phyloP scores from a whole-genome alignment of 1,140 invertebrate genomes.

The Drosophila tsacasi region DNA sequence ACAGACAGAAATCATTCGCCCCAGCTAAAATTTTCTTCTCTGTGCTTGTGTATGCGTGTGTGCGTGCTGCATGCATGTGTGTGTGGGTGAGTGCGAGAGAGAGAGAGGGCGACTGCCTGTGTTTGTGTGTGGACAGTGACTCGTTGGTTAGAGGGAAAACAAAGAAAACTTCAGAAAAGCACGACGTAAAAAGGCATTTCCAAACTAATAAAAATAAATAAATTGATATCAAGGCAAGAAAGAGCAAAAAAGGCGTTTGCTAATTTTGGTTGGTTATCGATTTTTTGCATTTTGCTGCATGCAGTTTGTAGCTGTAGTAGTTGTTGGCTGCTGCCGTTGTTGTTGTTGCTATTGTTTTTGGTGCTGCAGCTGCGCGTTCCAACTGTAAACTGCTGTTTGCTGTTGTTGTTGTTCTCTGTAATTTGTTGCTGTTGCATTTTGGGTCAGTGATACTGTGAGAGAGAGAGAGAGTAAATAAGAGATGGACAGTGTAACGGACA shows the following conservation, averaged over 20 bases:
- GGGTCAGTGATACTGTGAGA: constrained; percentile 44
- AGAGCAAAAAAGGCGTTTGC: constrained; percentile 28
- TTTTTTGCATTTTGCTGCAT: constrained; percentile 70
- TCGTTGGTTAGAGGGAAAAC: constrained; percentile 75
- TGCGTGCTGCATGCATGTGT: constrained; percentile 41
- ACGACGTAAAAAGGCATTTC: constrained; percentile 79
- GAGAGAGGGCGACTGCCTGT: constrained; percentile 7
- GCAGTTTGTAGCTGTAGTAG: constrained; percentile 63
- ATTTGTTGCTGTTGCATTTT: constrained; percentile 58
- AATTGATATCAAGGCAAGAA: constrained; percentile 15
- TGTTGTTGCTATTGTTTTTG: constrained; percentile 52
- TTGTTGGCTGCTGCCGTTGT: constrained; percentile 44
- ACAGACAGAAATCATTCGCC: constrained; percentile 37
- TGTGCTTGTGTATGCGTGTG: constrained; percentile 47
- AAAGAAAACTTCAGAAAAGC: constrained; percentile 82
- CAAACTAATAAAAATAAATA: constrained; percentile 23
- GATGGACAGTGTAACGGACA: constrained; percentile 43
- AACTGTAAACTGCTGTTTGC: constrained; percentile 59
- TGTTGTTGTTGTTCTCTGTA: constrained; percentile 56
- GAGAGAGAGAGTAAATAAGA: constrained; percentile 16
- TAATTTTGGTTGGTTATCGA: constrained; percentile 68
- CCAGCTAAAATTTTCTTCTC: constrained; percentile 52
- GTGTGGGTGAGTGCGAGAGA: constrained; percentile 41
- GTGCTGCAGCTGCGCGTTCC: constrained; percentile 71
- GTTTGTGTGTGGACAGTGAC: constrained; percentile 67